Percentiles rank a stretch among this genome's conserved stretches.
These are phyloP conservation scores for Trimorus sp. DNA, from an alignment of 2,888 invertebrate genomes.

Conservation along the genomic window DNA sequence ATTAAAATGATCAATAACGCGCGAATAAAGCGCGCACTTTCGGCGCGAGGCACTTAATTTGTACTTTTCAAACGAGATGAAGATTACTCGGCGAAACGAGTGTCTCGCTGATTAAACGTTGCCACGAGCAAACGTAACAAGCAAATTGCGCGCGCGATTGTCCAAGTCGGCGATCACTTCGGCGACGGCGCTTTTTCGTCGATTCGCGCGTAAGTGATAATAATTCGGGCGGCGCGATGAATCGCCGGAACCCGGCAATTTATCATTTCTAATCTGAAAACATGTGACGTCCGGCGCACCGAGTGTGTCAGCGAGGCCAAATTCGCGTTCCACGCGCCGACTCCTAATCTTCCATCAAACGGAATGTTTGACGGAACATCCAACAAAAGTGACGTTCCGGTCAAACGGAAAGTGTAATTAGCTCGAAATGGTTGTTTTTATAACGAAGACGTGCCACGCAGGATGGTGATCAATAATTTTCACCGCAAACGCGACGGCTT, in stretches of 20 bases:
- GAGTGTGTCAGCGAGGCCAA: conserved; percentile 24
- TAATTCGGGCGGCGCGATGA: not conserved
- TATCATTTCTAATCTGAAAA: conserved; percentile 38
- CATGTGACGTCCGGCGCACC: conserved; percentile 18
- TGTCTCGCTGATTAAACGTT: conserved; percentile 36
- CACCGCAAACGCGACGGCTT: conserved; percentile 1
- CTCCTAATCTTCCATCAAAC: conserved; percentile 51
- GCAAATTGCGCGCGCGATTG: too few species aligned
- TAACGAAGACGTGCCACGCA: conserved; percentile 4
- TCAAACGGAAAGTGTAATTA: conserved; percentile 55
- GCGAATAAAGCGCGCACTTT: conserved; percentile 30
- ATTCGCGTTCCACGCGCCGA: conserved; percentile 37
- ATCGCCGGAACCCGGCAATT: conserved; percentile 10
- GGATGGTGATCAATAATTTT: conserved; percentile 38
- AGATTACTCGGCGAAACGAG: conserved; percentile 53
- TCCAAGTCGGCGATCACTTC: not conserved
- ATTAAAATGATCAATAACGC: conserved; percentile 60
- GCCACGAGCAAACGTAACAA: too few species aligned
- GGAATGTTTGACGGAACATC: conserved; percentile 46
- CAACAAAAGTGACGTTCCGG: conserved; percentile 42
- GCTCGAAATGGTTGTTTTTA: conserved; percentile 43
- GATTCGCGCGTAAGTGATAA: not conserved
- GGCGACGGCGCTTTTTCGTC: not conserved
- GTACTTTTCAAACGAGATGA: conserved; percentile 55
- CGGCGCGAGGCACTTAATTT: conserved; percentile 41